Evolutionary conservation across 2,797 vertebrate species (phyloP).

Genomic region (Syndactyla subalaris): DNA sequence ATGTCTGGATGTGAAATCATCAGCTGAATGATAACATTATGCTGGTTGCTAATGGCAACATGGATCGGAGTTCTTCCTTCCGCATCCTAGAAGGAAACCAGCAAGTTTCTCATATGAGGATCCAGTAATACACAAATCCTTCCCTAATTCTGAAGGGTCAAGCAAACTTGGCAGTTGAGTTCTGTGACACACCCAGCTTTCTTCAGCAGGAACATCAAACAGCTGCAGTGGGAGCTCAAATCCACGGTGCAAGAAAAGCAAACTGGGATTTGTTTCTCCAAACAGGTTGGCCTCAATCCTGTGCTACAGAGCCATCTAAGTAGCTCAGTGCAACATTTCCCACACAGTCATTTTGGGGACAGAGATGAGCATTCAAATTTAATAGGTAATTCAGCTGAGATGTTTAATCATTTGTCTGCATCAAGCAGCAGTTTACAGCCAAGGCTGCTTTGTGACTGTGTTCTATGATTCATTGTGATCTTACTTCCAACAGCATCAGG

Average conservation of each 20-base stretch:
- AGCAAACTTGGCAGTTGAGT: not conserved
- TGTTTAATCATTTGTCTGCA: not conserved
- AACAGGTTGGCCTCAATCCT: not conserved
- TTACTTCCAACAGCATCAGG: not conserved
- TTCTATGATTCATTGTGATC: not conserved
- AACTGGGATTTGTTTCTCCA: not conserved
- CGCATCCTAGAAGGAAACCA: conserved; percentile 84
- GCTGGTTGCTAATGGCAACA: conserved; percentile 95
- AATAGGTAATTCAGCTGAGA: not conserved
- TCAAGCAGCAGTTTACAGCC: not conserved
- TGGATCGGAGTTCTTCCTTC: conserved; percentile 95
- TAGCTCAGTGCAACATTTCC: not conserved
- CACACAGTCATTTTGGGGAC: not conserved
- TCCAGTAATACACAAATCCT: not conserved
- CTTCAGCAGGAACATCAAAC: not conserved
- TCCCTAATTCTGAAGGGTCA: not conserved
- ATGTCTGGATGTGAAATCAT: conserved; percentile 96
- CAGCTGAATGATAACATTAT: conserved; percentile 94
- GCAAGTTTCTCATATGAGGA: not conserved
- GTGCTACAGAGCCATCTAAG: not conserved
- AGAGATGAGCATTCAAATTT: not conserved
- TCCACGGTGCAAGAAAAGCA: not conserved
- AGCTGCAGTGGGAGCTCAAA: not conserved
- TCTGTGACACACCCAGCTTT: not conserved
- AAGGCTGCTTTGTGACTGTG: not conserved